phyloP scores from a whole-genome alignment of 2,797 vertebrate species.

The Phalloptychus januarius region DNA sequence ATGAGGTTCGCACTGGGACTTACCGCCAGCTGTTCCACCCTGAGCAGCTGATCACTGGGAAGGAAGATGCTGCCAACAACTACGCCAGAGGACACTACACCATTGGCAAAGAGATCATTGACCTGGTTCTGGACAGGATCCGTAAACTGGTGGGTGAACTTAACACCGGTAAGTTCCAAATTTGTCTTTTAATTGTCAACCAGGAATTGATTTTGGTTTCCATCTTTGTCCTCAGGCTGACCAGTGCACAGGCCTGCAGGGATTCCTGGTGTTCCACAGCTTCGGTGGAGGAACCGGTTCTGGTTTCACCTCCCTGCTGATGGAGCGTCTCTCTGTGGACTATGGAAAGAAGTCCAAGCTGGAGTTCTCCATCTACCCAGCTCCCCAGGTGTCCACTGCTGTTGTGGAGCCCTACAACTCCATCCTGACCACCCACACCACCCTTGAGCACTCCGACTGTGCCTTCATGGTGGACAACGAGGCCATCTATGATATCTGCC shows the following conservation, averaged over 20 bases:
- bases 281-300: slow-evolving; percentile 60
- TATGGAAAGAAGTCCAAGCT: slow-evolving; percentile 66
- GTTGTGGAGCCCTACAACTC: slow-evolving; percentile 79
- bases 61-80: slow-evolving; percentile 79
- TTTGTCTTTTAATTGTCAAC: neutral
- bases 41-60: slow-evolving; percentile 77
- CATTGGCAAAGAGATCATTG: slow-evolving; percentile 77
- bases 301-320: slow-evolving; percentile 64
- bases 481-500: slow-evolving; percentile 86
- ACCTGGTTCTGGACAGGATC: slow-evolving; percentile 74
- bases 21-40: slow-evolving; percentile 73
- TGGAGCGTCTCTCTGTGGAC: slow-evolving; percentile 66
- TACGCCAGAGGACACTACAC: slow-evolving; percentile 79
- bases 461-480: slow-evolving; percentile 87
- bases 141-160: slow-evolving; percentile 72
- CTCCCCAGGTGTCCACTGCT: slow-evolving; percentile 57
- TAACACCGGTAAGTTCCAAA: neutral
- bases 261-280: slow-evolving; percentile 67
- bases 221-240: slow-evolving; percentile 56
- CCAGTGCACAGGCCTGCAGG: slow-evolving; percentile 75
- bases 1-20: slow-evolving; percentile 72
- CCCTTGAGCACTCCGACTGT: slow-evolving; percentile 84
- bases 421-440: slow-evolving; percentile 86
- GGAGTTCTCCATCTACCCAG: slow-evolving; percentile 61
- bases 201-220: neutral